Evolutionary conservation across 2,113 vertebrate genomes (phyloP).

Genomic region (Podarcis muralis): DNA sequence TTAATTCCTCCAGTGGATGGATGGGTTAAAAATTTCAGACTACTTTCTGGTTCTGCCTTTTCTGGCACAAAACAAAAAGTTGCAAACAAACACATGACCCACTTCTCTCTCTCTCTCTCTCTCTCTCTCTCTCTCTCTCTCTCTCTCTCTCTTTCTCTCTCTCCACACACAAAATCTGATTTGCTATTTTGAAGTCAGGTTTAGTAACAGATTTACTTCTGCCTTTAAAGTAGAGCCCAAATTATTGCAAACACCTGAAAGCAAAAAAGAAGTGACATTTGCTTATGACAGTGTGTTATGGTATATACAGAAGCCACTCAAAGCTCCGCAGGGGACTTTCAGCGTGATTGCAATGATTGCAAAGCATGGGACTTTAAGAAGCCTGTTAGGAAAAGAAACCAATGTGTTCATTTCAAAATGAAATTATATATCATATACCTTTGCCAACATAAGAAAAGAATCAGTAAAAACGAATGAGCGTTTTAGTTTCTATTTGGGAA

Average conservation of each 20-base stretch:
- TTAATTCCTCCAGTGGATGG: neutral
- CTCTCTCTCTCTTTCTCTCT: accelerated
- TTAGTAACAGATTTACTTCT: conserved; percentile 45
- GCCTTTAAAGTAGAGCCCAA: conserved; percentile 35
- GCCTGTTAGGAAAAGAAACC: conserved; percentile 43
- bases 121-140: too few relatives aligned
- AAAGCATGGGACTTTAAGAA: conserved; percentile 39
- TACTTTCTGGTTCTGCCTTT: neutral
- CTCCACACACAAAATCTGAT: neutral
- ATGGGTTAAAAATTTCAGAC: neutral
- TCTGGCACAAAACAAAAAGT: neutral
- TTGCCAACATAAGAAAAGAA: conserved; percentile 47
- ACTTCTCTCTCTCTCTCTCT: neutral
- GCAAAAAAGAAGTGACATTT: neutral
- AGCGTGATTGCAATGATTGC: conserved; percentile 46
- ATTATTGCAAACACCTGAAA: conserved; percentile 33
- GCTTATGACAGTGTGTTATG: conserved; percentile 42
- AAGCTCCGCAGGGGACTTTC: conserved; percentile 49
- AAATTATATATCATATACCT: conserved; percentile 55
- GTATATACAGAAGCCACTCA: conserved; percentile 41
- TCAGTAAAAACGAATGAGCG: conserved; percentile 29
- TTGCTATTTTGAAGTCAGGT: neutral
- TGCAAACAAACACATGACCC: conserved; percentile 24
- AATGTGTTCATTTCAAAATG: conserved; percentile 51
- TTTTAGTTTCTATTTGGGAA: conserved; percentile 31